Conservation (phyloP, 2,113 vertebrate species). For the Amphiprion percula region DNA sequence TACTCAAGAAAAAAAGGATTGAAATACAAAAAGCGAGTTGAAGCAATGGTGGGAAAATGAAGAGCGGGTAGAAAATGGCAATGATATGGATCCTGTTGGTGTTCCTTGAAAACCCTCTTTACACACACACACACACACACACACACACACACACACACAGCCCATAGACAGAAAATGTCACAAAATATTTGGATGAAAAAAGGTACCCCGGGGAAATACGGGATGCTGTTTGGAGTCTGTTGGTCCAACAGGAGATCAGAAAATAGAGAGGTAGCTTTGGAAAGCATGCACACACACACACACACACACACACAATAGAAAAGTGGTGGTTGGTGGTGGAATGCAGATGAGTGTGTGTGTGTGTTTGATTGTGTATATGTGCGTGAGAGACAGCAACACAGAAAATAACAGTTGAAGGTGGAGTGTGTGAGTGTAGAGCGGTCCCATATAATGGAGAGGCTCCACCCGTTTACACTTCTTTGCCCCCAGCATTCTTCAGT, state of each 20-base stretch:
- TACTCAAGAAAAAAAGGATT: not conserved
- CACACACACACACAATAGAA: not conserved
- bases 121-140: not conserved
- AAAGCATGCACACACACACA: slow-evolving; percentile 9
- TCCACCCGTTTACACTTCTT: slow-evolving; percentile 95
- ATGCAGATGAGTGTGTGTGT: slow-evolving; percentile 37
- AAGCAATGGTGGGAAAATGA: slow-evolving; percentile 1
- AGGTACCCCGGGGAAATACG: slow-evolving; percentile 36
- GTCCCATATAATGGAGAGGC: slow-evolving; percentile 84
- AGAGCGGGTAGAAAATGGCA: not conserved
- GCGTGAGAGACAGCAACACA: slow-evolving; percentile 14
- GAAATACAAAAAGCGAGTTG: not conserved
- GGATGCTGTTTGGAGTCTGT: slow-evolving; percentile 39
- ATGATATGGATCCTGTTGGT: slow-evolving; percentile 48
- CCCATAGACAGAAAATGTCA: slow-evolving; percentile 24
- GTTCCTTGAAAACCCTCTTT: not conserved
- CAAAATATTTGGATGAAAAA: slow-evolving; percentile 47
- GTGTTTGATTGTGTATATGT: slow-evolving; percentile 17
- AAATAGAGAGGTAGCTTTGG: slow-evolving; percentile 31
- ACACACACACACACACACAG: too few species aligned
- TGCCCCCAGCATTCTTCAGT: slow-evolving; percentile 86
- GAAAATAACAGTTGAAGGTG: slow-evolving; percentile 55
- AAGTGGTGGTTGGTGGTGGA: slow-evolving; percentile 43
- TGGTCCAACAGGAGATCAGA: slow-evolving; percentile 59
- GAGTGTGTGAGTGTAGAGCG: slow-evolving; percentile 59